These are phyloP conservation scores for Lamellibrachia columna DNA, from an alignment of 2,888 invertebrate genomes.

Conservation along the genomic window DNA sequence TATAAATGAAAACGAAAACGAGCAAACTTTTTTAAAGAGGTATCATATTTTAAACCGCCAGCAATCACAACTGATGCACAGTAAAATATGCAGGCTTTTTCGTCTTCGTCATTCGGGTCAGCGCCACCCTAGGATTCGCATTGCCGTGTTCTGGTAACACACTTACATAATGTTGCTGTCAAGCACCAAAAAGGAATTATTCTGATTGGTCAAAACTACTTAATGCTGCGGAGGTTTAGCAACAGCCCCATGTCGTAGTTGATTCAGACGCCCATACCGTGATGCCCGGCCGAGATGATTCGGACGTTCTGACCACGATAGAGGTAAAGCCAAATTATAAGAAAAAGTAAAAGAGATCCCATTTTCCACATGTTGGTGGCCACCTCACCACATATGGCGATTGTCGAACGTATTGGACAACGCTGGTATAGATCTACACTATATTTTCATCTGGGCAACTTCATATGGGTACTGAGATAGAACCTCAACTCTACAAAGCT, in stretches of 20 bases:
- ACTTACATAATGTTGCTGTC: not conserved
- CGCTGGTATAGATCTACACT: not conserved
- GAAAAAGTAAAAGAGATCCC: not conserved
- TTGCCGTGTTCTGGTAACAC: not conserved
- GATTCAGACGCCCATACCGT: not conserved
- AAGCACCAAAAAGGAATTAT: not conserved
- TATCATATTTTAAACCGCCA: not conserved
- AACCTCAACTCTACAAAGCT: too few species aligned
- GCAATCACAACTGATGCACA: not conserved
- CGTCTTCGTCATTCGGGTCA: not conserved
- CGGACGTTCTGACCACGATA: not conserved
- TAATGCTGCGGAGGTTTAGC: not conserved
- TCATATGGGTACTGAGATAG: too few species aligned
- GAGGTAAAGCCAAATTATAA: not conserved
- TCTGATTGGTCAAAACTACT: not conserved
- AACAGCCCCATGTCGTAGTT: not conserved
- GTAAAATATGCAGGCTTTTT: not conserved
- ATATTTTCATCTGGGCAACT: too few species aligned
- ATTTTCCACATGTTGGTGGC: not conserved
- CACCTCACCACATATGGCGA: not conserved
- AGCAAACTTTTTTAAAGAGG: not conserved
- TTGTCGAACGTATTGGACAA: not conserved
- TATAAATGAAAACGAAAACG: too few species aligned
- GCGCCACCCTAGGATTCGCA: not conserved
- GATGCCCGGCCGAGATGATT: not conserved